These are phyloP conservation scores for Polyploca ridens DNA, from an alignment of 2,888 invertebrate genomes.

Conservation along the genomic window DNA sequence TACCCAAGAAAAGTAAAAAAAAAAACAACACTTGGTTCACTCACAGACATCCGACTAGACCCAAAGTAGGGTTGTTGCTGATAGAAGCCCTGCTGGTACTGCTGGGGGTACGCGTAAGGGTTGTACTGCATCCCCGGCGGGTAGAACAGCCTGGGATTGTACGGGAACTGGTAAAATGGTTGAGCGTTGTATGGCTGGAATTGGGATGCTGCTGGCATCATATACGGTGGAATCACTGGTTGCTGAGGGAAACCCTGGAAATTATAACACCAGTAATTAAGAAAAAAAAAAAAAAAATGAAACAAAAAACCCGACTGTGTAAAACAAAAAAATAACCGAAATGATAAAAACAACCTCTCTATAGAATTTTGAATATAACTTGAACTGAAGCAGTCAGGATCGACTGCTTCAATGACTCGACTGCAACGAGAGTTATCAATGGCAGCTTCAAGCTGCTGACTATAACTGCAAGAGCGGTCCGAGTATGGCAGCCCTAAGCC, in stretches of 20 bases:
- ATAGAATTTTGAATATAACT: too few relatives aligned
- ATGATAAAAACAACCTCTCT: too few relatives aligned
- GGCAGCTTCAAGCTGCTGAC: too few relatives aligned
- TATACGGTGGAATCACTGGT: slow-evolving; percentile 58
- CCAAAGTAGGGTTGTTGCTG: slow-evolving; percentile 70
- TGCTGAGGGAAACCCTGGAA: slow-evolving; percentile 50
- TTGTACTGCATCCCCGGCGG: slow-evolving; percentile 68
- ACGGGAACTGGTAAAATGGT: slow-evolving; percentile 80
- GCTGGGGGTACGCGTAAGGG: slow-evolving; percentile 72
- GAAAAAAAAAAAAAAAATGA: too few relatives aligned
- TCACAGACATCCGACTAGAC: slow-evolving; percentile 83
- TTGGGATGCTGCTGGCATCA: slow-evolving; percentile 64
- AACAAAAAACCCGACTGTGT: too few relatives aligned
- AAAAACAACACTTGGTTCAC: slow-evolving; percentile 35
- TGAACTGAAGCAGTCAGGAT: too few relatives aligned
- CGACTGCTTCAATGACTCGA: too few relatives aligned
- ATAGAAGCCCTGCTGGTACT: slow-evolving; percentile 65
- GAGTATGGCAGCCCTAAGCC: too few relatives aligned
- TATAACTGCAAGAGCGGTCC: too few relatives aligned
- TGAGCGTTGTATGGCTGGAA: slow-evolving; percentile 77
- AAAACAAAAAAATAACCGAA: too few relatives aligned
- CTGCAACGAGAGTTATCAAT: too few relatives aligned
- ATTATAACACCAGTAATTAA: background rate
- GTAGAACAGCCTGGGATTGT: slow-evolving; percentile 70
- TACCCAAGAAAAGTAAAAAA: too few relatives aligned